Base-by-base conservation (phyloP, 2,113 vertebrate genomes). In the Caranx melampygus region DNA sequence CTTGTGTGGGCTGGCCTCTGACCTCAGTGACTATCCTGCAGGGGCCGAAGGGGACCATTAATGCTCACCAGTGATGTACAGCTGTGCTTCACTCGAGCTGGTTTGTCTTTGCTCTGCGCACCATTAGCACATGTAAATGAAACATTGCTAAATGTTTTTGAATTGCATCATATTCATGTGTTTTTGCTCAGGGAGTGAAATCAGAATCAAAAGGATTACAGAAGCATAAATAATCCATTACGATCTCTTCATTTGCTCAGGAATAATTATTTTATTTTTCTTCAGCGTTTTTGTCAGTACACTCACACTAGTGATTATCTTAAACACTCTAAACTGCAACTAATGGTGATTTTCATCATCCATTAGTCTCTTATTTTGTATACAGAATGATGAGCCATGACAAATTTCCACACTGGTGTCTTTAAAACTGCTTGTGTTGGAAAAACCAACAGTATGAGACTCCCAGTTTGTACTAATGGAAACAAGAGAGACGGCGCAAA, bases 1-100 rank as follows among this genome's bases (percentile, higher is more conserved):
- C 83, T 57, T 82, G 84, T 90, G 87, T 82, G 86, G 87, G 83
- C 73, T 75, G 81, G 35, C 84, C 90, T 83, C 80, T 90, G 88
- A 92, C 90, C 89, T 69, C 67, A 16, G 81, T 84, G 77, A 87
- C 89, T 84, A 72, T 87, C 64, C 68, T 72, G 78, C 58, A 63
- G 74, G 71, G 71, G 51, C 69, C 75, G 78, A 87, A 77, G 69
- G 67, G 51, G 82, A 49, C 83, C 57, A 75, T 88, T 86, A 85
- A 88, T 78, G 73, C 65, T 87, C 64, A 52, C 64, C 35, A 34
- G 65, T 73, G 81, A 91, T 88, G 75, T 84, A 82, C 79, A 74
- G 79, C 81, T 81, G 78, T 31, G 61, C 62, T 77, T 87, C 47
- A 62, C 85, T 81, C 58, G 68, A 66, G 74, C 42, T 81, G 59